Evolutionary conservation across 2,113 vertebrate genomes (phyloP), one percentile per base, ranked within the genome.

Genomic region (Pelusios castaneus): DNA sequence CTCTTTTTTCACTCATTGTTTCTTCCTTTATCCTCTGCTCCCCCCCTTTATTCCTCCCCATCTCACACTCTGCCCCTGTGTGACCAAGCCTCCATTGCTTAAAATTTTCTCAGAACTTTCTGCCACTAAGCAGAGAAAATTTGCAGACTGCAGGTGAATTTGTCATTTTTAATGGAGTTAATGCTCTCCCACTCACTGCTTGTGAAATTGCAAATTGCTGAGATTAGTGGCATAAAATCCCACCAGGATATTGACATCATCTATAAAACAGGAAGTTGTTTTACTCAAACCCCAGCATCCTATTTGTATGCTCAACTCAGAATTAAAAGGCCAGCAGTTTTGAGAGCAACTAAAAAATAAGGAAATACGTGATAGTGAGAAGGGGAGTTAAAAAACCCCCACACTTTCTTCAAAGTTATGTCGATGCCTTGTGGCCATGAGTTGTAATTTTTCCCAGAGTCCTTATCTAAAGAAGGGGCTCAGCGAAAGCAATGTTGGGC

Each of bases 211-310:
- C 84, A 91, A 31, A 80, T 85, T 95, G 94, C 94, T 97, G 94
- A 95, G 92, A 96, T 95, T 96, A 93, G 92, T 90, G 78, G 93
- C 82, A 82, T 94, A 94, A 96, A 97, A 94, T 96, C 92, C 90
- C 93, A 95, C 93, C 87, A 96, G 91, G 94, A 94, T 96, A 95
- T 91, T 94, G 92, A 96, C 88, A 96, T 95, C 95, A 94, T 77
- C 84, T 93, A 75, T 88, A 94, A 97, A 67, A 43, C 80, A 94
- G 93, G 88, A 97, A 97, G 90, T 93, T 95, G 83, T 94, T 97
- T 94, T 96, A 97, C 97, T 97, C 95, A 97, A 97, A 92, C 85
- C 51, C 92, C 91, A 95, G 92, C 94, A 97, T 94, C 91, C 90
- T 56, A 82, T 95, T 95, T 95, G 93, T 87, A 95, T 93, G 81